Percentiles rank a stretch among this genome's conserved stretches.
phyloP scores from a whole-genome alignment of 2,113 vertebrate genomes.

The Triplophysa dalaica region DNA sequence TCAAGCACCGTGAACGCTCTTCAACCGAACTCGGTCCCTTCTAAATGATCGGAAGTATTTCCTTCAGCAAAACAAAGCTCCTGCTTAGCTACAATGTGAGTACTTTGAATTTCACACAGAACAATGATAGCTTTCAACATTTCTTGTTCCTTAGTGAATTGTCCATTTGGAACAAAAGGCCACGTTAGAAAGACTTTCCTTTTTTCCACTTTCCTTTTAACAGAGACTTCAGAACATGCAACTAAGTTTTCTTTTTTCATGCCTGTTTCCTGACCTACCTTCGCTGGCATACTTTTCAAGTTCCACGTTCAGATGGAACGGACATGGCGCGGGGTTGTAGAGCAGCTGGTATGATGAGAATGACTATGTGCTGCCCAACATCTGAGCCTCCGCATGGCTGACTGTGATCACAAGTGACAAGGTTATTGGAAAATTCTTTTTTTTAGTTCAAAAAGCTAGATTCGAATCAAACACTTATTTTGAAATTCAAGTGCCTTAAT shows the following conservation, averaged over 20 bases:
- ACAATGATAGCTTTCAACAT: slow-evolving; percentile 11
- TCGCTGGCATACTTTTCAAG: not conserved
- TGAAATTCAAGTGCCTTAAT: not conserved
- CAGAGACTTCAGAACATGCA: not conserved
- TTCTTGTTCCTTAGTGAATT: slow-evolving; percentile 1
- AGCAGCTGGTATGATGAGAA: slow-evolving; percentile 31
- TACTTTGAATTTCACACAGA: not conserved
- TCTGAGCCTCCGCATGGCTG: slow-evolving; percentile 19
- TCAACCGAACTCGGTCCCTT: slow-evolving; percentile 26
- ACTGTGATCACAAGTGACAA: slow-evolving; percentile 39
- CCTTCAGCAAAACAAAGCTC: slow-evolving; percentile 17
- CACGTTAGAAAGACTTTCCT: not conserved
- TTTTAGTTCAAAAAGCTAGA: not conserved
- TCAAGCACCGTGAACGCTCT: not conserved
- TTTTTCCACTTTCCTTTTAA: not conserved
- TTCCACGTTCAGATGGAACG: not conserved
- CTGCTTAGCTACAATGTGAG: not conserved
- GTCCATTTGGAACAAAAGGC: slow-evolving; percentile 7
- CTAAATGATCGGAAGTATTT: slow-evolving; percentile 18
- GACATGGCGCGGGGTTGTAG: not conserved
- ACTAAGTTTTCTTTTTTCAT: not conserved
- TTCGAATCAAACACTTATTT: not conserved
- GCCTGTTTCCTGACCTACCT: slow-evolving; percentile 2
- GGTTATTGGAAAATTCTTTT: not conserved
- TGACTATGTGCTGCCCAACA: slow-evolving; percentile 38